Conservation (phyloP, 2,888 invertebrate species). For the Habroteleia sp. region DNA sequence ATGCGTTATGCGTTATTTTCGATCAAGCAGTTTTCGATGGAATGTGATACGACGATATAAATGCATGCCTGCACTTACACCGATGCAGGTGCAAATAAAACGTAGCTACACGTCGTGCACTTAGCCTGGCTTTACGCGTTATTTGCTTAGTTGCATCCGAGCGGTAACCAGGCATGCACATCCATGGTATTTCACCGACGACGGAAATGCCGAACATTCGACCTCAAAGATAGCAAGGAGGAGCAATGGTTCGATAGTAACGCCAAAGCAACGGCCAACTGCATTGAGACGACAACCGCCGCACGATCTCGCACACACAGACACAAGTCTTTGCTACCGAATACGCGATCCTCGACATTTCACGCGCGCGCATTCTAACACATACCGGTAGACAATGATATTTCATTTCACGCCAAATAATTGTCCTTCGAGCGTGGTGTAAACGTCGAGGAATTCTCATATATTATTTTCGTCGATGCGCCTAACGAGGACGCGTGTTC, state of each 20-base stretch:
- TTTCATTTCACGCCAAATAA: conserved; percentile 43
- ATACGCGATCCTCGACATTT: conserved; percentile 31
- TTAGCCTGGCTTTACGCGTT: conserved; percentile 28
- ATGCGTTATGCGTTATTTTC: conserved; percentile 8
- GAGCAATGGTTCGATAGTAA: conserved; percentile 51
- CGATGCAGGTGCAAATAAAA: conserved; percentile 12
- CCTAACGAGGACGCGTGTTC: conserved; percentile 28
- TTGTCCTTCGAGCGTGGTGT: conserved; percentile 8
- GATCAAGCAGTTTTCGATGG: conserved; percentile 16
- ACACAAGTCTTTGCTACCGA: conserved; percentile 17
- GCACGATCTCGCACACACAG: conserved; percentile 39
- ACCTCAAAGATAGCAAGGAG: conserved; percentile 61
- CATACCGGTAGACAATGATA: conserved; percentile 35
- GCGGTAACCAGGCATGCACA: conserved; percentile 53
- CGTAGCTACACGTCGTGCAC: background rate
- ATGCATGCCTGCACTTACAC: conserved; percentile 25
- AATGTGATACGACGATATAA: conserved; percentile 43
- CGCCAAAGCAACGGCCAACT: conserved; percentile 29
- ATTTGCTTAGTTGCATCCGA: conserved; percentile 54
- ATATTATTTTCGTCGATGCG: conserved; percentile 18
- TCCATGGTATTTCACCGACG: conserved; percentile 60
- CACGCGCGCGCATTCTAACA: conserved; percentile 47
- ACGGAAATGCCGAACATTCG: conserved; percentile 65
- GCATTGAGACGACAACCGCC: conserved; percentile 23
- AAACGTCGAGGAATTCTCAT: conserved; percentile 23